phyloP scores from a whole-genome alignment of 2,888 invertebrate species.

The Dioctria rufipes region DNA sequence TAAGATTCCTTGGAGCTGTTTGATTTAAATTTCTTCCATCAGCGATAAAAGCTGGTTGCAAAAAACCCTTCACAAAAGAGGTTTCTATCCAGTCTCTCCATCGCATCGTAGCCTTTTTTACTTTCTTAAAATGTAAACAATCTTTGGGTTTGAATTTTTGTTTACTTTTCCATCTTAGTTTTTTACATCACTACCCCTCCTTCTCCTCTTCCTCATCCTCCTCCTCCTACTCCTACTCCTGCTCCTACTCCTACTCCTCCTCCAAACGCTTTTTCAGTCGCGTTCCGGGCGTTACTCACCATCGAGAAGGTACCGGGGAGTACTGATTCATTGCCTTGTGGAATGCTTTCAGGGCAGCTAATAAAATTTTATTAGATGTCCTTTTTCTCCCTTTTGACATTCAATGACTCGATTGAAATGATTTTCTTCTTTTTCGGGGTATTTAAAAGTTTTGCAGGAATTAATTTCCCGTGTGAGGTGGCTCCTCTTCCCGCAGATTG shows the following conservation, averaged over 20 bases:
- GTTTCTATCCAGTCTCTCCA: conserved; percentile 14
- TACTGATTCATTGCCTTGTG: conserved; percentile 37
- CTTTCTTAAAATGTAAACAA: conserved; percentile 46
- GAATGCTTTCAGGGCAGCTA: conserved; percentile 30
- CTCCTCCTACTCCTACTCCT: background rate
- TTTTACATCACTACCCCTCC: background rate
- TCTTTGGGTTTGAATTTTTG: conserved; percentile 30
- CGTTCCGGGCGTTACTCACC: background rate
- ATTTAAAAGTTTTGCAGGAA: conserved; percentile 41
- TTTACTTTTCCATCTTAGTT: conserved; percentile 24
- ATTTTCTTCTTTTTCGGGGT: conserved; percentile 18
- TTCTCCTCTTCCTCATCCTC: background rate
- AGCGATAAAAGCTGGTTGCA: conserved; percentile 31
- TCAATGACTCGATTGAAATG: conserved; percentile 19
- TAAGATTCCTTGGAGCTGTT: conserved; percentile 14
- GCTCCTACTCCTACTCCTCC: background rate
- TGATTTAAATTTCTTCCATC: conserved; percentile 22
- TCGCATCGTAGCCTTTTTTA: conserved; percentile 25
- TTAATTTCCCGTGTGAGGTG: conserved; percentile 44
- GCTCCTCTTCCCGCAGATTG: background rate
- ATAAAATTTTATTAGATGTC: conserved; percentile 53
- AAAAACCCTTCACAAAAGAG: background rate
- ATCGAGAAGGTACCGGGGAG: background rate
- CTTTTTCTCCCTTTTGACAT: conserved; percentile 47
- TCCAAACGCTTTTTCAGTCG: no score